phyloP scores from a whole-genome alignment of 2,113 vertebrate species.

The Mionectes macconnelli region DNA sequence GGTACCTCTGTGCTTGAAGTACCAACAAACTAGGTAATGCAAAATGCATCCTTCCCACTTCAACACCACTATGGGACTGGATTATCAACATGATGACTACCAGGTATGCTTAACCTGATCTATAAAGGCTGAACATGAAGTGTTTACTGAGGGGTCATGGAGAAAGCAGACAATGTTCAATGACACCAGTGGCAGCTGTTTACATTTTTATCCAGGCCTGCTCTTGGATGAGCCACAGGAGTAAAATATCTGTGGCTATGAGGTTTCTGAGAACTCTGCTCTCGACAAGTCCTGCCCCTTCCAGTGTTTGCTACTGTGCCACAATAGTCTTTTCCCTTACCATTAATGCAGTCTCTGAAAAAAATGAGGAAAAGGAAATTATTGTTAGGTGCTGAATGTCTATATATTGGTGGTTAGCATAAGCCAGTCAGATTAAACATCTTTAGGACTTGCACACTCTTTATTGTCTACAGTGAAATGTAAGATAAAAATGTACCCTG shows the following conservation, averaged over 20 bases:
- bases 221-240: constrained; percentile 73
- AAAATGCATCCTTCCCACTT: not conserved
- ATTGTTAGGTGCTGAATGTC: not conserved
- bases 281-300: constrained; percentile 82
- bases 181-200: constrained; percentile 4
- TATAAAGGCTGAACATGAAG: not conserved
- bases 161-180: not conserved
- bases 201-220: constrained; percentile 86
- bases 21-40: not conserved
- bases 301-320: constrained; percentile 80
- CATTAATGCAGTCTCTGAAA: constrained; percentile 81
- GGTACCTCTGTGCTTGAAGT: not conserved
- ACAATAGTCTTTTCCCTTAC: constrained; percentile 79
- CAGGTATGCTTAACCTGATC: not conserved
- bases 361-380: not conserved
- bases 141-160: not conserved
- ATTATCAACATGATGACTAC: not conserved
- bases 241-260: constrained; percentile 84
- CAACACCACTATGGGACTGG: not conserved
- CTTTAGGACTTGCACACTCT: not conserved
- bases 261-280: constrained; percentile 82
- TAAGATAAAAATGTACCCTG: not conserved
- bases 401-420: not conserved
- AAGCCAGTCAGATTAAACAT: not conserved
- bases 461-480: not conserved